Conservation (phyloP, 2,888 invertebrate species). For the Cacoxenus indagator region DNA sequence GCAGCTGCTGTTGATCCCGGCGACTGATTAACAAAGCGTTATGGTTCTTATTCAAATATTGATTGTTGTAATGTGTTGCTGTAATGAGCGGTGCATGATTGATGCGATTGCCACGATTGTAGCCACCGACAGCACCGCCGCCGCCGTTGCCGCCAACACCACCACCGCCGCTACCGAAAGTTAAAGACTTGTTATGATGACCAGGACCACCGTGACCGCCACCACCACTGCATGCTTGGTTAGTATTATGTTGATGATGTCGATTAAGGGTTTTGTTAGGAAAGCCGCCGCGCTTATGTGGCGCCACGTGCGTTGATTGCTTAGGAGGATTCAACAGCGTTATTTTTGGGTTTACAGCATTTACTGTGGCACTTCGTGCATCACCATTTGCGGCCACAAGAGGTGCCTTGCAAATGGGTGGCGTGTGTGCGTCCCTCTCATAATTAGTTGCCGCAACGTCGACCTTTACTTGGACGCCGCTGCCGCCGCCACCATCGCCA, state of each 20-base stretch:
- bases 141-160: slow-evolving; percentile 20
- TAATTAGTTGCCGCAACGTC: slow-evolving; percentile 26
- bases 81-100: slow-evolving; percentile 61
- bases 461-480: not conserved
- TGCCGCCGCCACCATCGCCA: slow-evolving; percentile 10
- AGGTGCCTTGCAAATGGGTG: slow-evolving; percentile 57
- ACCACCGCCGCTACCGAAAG: slow-evolving; percentile 2
- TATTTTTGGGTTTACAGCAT: slow-evolving; percentile 27
- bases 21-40: slow-evolving; percentile 49
- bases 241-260: slow-evolving; percentile 49
- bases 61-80: slow-evolving; percentile 60
- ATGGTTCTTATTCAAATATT: slow-evolving; percentile 53
- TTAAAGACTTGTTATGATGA: too few species aligned
- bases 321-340: slow-evolving; percentile 28
- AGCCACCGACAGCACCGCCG: slow-evolving; percentile 51
- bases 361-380: slow-evolving; percentile 56
- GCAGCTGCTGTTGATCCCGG: slow-evolving; percentile 52
- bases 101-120: slow-evolving; percentile 59
- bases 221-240: slow-evolving; percentile 45
- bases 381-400: slow-evolving; percentile 59
- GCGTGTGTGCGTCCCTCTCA: slow-evolving; percentile 53
- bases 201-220: slow-evolving; percentile 21
- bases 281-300: slow-evolving; percentile 42
- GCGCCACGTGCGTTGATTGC: slow-evolving; percentile 28
- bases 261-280: slow-evolving; percentile 55